Evolutionary conservation across 2,113 vertebrate genomes (phyloP).

Genomic region (Phalacrocorax aristotelis): DNA sequence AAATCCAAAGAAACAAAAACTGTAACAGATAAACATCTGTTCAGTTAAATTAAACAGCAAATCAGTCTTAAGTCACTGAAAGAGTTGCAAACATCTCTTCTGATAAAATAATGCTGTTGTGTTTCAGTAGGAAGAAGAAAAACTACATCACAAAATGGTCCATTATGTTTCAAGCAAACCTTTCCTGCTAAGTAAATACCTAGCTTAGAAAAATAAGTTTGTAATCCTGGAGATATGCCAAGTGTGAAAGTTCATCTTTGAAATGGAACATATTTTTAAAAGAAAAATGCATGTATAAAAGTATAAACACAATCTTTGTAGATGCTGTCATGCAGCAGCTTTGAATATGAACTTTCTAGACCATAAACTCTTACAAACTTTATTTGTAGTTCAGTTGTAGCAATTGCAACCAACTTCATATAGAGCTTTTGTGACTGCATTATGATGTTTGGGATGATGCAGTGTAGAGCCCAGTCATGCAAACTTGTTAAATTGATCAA

Average conservation of each 20-base stretch:
- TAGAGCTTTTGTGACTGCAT: background rate
- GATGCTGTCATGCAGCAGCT: background rate
- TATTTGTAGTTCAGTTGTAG: background rate
- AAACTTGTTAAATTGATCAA: background rate
- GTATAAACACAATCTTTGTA: background rate
- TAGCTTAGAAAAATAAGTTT: background rate
- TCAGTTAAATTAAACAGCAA: background rate
- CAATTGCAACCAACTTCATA: background rate
- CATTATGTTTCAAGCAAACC: background rate
- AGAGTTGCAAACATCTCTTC: background rate
- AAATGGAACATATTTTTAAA: background rate
- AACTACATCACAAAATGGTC: background rate
- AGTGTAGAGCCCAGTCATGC: background rate
- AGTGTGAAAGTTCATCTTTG: background rate
- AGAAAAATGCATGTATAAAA: background rate
- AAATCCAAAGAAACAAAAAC: background rate
- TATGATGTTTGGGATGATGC: background rate
- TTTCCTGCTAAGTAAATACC: background rate
- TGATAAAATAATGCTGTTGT: background rate
- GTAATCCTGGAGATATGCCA: background rate
- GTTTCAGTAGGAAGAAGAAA: background rate
- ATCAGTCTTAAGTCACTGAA: background rate
- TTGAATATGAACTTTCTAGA: background rate
- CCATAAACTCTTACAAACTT: background rate
- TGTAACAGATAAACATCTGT: background rate